phyloP scores from a whole-genome alignment of 2,888 invertebrate species.

The Ariolimax columbianus region DNA sequence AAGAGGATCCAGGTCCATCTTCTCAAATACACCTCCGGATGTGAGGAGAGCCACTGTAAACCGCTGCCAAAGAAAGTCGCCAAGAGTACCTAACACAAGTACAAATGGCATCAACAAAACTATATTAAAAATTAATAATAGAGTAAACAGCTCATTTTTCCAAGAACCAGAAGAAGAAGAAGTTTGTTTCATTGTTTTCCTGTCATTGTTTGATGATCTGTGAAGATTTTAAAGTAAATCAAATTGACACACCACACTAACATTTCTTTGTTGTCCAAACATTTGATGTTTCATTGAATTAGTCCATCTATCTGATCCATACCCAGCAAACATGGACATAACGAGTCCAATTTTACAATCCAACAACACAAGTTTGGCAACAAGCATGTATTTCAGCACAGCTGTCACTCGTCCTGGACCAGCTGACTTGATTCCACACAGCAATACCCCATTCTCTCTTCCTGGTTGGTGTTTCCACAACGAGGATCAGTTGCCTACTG shows the following conservation, averaged over 20 bases:
- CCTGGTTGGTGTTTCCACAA: conserved; percentile 68
- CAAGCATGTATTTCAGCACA: neutral
- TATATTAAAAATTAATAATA: no score
- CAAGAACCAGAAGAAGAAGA: no score
- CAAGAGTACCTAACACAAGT: no score
- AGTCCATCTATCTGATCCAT: neutral
- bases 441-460: conserved; percentile 22
- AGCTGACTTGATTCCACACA: neutral
- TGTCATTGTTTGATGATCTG: no score
- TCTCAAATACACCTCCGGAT: no score
- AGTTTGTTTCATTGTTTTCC: no score
- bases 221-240: no score
- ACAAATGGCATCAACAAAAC: no score
- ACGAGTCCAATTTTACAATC: neutral
- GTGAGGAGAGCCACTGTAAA: no score
- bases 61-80: no score
- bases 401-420: neutral
- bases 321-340: conserved; percentile 14
- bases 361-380: neutral
- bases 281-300: neutral
- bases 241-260: neutral
- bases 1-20: no score
- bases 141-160: no score
- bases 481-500: conserved; percentile 68
- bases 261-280: neutral